Conservation (phyloP, 2,113 vertebrate species). For the Rhegmatorhina hoffmannsi region DNA sequence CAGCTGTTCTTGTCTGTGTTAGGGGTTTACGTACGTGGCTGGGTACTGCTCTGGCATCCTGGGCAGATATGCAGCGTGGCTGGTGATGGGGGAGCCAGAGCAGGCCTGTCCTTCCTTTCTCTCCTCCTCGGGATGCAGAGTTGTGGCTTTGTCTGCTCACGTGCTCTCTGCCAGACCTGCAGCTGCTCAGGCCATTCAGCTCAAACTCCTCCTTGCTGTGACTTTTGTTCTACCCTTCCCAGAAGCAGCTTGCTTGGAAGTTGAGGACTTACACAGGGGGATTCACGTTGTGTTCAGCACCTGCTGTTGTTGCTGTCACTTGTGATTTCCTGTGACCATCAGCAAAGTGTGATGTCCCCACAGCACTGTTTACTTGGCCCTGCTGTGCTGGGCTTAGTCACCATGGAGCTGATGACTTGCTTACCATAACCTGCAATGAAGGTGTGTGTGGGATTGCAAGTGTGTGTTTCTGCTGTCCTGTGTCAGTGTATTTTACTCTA, state of each 20-base stretch:
- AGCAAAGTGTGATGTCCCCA: background rate
- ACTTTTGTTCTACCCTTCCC: background rate
- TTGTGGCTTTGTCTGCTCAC: background rate
- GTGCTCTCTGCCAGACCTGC: background rate
- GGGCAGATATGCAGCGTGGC: background rate
- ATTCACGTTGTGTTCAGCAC: background rate
- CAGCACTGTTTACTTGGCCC: background rate
- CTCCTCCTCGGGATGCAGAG: background rate
- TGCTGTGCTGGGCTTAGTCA: background rate
- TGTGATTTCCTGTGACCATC: background rate
- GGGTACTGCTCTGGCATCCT: background rate
- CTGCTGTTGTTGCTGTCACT: background rate
- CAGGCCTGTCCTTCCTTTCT: background rate
- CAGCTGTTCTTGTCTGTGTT: background rate
- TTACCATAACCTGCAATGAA: background rate
- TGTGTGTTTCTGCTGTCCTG: background rate
- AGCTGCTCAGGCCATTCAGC: background rate
- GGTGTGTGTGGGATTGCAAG: background rate
- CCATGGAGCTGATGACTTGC: background rate
- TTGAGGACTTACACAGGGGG: background rate
- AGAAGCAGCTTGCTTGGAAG: background rate
- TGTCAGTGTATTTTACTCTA: background rate
- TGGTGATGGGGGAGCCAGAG: background rate
- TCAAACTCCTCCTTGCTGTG: background rate
- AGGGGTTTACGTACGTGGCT: accelerated